Percentiles rank a stretch among this genome's conserved stretches.
These are phyloP conservation scores for Physocephala rufipes DNA, from an alignment of 2,888 invertebrate species.

Conservation along the genomic window DNA sequence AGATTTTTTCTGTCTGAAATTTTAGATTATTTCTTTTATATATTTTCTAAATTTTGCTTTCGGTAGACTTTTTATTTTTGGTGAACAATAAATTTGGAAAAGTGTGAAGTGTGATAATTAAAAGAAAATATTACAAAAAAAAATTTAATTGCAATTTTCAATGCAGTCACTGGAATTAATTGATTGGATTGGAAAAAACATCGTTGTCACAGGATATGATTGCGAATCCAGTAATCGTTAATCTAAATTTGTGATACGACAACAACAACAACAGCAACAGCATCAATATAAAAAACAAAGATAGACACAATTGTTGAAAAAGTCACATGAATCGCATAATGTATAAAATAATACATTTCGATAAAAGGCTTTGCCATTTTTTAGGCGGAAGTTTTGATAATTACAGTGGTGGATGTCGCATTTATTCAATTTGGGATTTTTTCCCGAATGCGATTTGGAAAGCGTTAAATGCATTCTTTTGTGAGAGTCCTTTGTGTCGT, in stretches of 20 bases:
- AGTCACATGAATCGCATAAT: conserved; percentile 36
- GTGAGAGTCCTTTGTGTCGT: conserved; percentile 43
- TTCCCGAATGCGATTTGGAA: conserved; percentile 44
- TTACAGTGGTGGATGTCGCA: conserved; percentile 44
- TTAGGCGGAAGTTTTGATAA: conserved; percentile 44
- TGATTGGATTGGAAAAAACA: background rate
- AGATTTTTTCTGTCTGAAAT: background rate
- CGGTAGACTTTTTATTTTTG: background rate
- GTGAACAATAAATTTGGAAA: background rate
- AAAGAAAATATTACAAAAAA: background rate
- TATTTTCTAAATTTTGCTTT: background rate
- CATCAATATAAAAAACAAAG: background rate
- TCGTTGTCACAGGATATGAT: too few species aligned
- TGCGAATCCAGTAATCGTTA: background rate
- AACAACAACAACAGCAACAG: background rate
- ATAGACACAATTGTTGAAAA: too few species aligned
- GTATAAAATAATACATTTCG: conserved; percentile 50
- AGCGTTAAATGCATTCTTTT: conserved; percentile 40
- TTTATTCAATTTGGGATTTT: conserved; percentile 53
- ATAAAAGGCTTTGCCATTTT: conserved; percentile 46
- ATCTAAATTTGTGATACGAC: background rate
- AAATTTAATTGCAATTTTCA: too few species aligned
- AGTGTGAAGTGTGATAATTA: background rate
- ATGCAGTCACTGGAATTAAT: background rate
- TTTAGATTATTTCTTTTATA: background rate